Conservation (phyloP, 2,888 invertebrate species). For the Argyra leucocephala region DNA sequence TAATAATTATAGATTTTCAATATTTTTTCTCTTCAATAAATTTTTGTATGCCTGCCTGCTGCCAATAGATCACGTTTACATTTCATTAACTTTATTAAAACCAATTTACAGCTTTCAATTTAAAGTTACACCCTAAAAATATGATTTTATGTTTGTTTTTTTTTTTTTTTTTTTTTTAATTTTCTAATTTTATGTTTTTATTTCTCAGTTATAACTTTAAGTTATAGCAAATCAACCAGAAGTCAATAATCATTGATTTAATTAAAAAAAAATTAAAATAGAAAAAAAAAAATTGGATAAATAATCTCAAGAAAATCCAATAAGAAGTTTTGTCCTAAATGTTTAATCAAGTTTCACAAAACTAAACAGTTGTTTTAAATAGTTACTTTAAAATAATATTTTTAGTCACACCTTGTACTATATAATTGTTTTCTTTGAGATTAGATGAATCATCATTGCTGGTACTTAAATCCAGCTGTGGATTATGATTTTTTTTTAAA, state of each 20-base stretch:
- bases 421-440: too few species aligned
- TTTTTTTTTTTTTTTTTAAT: not conserved
- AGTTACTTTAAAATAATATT: too few species aligned
- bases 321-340: constrained; percentile 2
- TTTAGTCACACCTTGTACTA: too few species aligned
- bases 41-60: too few species aligned
- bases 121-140: not conserved
- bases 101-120: constrained; percentile 1
- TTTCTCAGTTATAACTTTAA: not conserved
- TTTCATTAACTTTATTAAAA: not conserved
- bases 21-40: too few species aligned
- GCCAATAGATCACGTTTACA: not conserved
- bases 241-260: constrained; percentile 4
- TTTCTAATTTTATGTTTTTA: not conserved
- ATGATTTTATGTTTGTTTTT: not conserved
- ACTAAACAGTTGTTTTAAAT: not conserved
- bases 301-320: not conserved
- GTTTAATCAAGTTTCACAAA: not conserved
- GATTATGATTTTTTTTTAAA: too few species aligned
- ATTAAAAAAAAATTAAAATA: not conserved
- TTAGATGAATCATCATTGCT: too few species aligned
- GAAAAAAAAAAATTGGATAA: not conserved
- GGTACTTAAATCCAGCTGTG: too few species aligned
- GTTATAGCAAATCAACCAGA: not conserved
- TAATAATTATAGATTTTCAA: not conserved